Base-by-base conservation (phyloP, 2,888 invertebrate species). In the Poecilobothrus nobilitatus region DNA sequence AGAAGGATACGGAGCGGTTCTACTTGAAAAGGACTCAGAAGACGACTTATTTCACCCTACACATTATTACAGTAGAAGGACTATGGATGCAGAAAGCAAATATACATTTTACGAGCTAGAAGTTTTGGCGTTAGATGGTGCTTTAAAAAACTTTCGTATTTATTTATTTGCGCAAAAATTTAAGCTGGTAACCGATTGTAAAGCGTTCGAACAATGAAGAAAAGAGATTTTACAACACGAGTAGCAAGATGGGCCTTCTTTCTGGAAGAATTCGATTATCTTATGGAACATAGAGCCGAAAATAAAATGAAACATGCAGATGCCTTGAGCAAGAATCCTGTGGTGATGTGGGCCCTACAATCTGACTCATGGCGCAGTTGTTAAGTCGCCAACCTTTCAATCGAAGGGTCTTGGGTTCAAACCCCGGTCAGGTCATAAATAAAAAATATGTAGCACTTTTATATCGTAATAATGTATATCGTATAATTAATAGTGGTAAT, bases 21-120 rank as follows among this genome's bases (percentile, higher is more conserved):
- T 78, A n/a, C n/a, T 78, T 7, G 76, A 78, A 67, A 72, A 69
- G 63, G 68, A 70, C 20, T 12, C 67, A 3, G 12, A 73, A 2
- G 73, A 73, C n/a, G 71, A 70, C 15, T 65, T 72, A 15, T 70
- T 76, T 10, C 78, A 78, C 66, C 78, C 76, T 1, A 73, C 78
- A 1, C 74, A 75, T 63, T 80, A 72, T 63, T 72, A 75, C 71
- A 78, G 77, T 44, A 72, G 72, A n/a, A 78, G 77, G 69, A 78
- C 77, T 0, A 75, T 75, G 0, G 70, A 71, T 5, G 74, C 76
- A 8, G 76, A 79, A n/a, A n/a, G n/a, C n/a, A 71, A 71, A 73
- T 53, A 75, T 74, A 67, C 78, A 76, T 76, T 77, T 37, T 80
- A 79, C 68, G 78, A 79, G 63, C 69, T 80, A 3, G 78, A 80